A percentile compares a stretch with the other conserved stretches of the same genome.
Evolutionary conservation across 1,140 invertebrate species (phyloP).

Genomic region (Trichogramma pretiosum): DNA sequence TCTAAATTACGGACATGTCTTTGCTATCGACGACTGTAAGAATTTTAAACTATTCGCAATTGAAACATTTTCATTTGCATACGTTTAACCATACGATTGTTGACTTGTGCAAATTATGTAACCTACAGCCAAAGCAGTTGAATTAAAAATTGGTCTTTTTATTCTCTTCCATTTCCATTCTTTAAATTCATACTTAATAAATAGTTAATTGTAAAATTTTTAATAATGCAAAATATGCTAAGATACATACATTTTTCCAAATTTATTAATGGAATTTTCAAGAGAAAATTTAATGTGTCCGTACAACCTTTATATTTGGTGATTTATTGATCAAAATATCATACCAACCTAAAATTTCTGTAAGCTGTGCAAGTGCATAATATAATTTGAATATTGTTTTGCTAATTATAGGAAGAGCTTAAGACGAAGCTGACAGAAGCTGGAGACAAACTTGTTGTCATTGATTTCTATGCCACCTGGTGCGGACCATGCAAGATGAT

Average conservation of each 20-base stretch:
- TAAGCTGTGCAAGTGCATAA: not conserved
- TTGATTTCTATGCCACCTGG: conserved; percentile 82
- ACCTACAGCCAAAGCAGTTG: no score
- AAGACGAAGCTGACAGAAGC: conserved; percentile 62
- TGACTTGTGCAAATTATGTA: no score
- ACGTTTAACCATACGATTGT: no score
- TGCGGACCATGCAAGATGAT: conserved; percentile 92
- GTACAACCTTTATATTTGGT: not conserved
- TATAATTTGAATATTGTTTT: conserved; percentile 12
- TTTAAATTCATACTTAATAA: no score
- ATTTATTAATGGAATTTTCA: not conserved
- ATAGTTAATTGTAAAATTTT: no score
- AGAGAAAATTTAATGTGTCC: conserved; percentile 1
- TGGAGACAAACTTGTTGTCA: conserved; percentile 74
- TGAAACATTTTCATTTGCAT: no score
- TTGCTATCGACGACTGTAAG: no score
- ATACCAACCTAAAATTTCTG: not conserved
- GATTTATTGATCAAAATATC: conserved; percentile 2
- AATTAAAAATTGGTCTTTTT: no score
- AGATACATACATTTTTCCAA: not conserved
- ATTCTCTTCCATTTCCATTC: no score
- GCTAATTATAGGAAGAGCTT: conserved; percentile 59
- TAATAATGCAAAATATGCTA: no score
- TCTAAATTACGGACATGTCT: no score
- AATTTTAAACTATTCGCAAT: no score